A percentile compares a stretch with the other conserved stretches of the same genome.
Evolutionary conservation across 2,888 invertebrate genomes (phyloP).

Genomic region (Amphipoea oculea): DNA sequence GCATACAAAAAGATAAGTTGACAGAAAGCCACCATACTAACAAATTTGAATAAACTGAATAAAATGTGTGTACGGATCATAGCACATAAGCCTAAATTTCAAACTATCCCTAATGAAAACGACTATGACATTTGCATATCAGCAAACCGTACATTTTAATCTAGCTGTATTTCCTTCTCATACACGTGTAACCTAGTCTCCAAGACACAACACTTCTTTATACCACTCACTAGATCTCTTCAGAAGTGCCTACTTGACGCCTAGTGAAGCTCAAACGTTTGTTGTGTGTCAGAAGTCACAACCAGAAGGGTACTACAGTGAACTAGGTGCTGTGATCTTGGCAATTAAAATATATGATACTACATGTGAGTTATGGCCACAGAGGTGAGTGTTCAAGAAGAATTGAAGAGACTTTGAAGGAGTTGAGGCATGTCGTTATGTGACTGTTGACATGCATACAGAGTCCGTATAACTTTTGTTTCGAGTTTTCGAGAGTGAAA

Average conservation of each 20-base stretch:
- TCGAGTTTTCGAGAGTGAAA: neutral
- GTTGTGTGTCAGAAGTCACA: neutral
- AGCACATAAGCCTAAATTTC: neutral
- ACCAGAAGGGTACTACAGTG: neutral
- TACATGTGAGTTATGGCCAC: neutral
- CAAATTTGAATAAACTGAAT: neutral
- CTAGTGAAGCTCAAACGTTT: neutral
- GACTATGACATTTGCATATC: neutral
- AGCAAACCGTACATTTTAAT: neutral
- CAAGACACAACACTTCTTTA: neutral
- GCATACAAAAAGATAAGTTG: neutral
- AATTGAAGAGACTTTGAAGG: conserved; percentile 1
- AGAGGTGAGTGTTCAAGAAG: conserved; percentile 26
- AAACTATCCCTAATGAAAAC: neutral
- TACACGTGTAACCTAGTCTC: neutral
- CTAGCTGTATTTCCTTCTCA: neutral
- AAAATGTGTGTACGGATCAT: neutral
- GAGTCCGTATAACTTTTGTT: neutral
- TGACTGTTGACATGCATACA: neutral
- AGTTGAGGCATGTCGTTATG: neutral
- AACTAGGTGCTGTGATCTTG: neutral
- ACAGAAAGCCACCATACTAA: neutral
- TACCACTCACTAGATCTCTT: neutral
- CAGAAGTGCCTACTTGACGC: neutral
- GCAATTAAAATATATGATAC: conserved; percentile 12